phyloP scores from a whole-genome alignment of 2,888 invertebrate genomes.

The Hirtodrosophila histrioides region DNA sequence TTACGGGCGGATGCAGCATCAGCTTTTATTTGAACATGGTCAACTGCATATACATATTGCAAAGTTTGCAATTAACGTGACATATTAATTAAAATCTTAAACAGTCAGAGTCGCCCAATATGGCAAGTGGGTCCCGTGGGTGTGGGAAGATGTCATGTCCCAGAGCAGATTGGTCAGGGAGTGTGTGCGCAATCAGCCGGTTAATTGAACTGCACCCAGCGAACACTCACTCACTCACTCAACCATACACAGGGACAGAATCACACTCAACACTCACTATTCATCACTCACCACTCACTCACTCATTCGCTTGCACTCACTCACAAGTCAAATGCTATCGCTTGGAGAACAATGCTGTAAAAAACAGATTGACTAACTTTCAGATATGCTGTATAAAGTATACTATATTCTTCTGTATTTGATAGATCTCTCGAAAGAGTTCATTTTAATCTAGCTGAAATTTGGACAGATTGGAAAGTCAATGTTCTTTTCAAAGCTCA shows the following conservation, averaged over 20 bases:
- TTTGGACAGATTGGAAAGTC: no score
- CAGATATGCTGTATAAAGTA: conserved; percentile 7
- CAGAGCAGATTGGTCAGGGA: conserved; percentile 33
- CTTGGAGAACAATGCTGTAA: neutral
- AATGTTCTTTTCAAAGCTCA: no score
- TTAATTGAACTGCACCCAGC: conserved; percentile 78
- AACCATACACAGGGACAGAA: conserved; percentile 8
- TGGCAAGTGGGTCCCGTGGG: conserved; percentile 24
- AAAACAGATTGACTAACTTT: neutral
- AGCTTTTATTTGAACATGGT: no score
- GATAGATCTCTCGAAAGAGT: no score
- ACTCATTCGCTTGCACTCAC: conserved; percentile 24
- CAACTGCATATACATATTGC: conserved; percentile 9
- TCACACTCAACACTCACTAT: conserved; percentile 24
- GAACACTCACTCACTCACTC: conserved; percentile 17
- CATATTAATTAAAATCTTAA: conserved; percentile 65
- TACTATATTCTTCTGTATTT: no score
- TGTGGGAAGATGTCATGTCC: conserved; percentile 32
- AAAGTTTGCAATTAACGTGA: conserved; percentile 53
- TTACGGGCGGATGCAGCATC: conserved; percentile 8
- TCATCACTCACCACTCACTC: conserved; percentile 4
- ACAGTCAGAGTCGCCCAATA: conserved; percentile 28
- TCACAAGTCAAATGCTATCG: conserved; percentile 29
- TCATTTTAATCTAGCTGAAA: no score
- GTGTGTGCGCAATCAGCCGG: conserved; percentile 69